Evolutionary conservation across 2,888 invertebrate genomes (phyloP).

Genomic region (Aquatica leii): DNA sequence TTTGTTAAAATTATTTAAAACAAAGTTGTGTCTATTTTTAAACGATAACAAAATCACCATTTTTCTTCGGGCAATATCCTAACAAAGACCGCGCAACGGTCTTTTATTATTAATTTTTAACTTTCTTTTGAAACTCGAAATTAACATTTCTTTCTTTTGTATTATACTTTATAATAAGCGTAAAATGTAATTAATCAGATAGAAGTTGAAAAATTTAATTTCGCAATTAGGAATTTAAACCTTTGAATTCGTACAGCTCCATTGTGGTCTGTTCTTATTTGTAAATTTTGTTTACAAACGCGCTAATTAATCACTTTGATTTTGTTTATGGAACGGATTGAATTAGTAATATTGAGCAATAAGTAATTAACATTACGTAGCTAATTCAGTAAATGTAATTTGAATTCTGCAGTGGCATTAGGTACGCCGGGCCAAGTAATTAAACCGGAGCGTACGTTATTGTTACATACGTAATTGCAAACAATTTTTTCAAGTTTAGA

Average conservation of each 20-base stretch:
- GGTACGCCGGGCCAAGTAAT: conserved; percentile 15
- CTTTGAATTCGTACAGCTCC: conserved; percentile 32
- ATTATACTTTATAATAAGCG: conserved; percentile 26
- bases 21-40: too few relatives aligned
- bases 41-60: neutral
- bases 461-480: conserved; percentile 28
- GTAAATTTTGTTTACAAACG: conserved; percentile 20
- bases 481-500: neutral
- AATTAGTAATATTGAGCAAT: conserved; percentile 10
- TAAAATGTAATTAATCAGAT: conserved; percentile 35
- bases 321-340: neutral
- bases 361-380: conserved; percentile 9
- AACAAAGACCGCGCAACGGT: conserved; percentile 13
- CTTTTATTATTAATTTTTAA: conserved; percentile 27
- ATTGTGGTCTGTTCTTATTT: too few relatives aligned
- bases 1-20: too few relatives aligned
- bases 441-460: conserved; percentile 26
- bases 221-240: conserved; percentile 27
- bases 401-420: conserved; percentile 11
- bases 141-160: conserved; percentile 33
- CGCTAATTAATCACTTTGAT: conserved; percentile 8
- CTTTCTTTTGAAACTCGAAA: conserved; percentile 25
- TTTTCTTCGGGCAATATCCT: neutral
- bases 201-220: conserved; percentile 30
- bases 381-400: conserved; percentile 10